These are phyloP conservation scores for Psettodes erumei DNA, from an alignment of 2,113 vertebrate species.

Conservation along the genomic window DNA sequence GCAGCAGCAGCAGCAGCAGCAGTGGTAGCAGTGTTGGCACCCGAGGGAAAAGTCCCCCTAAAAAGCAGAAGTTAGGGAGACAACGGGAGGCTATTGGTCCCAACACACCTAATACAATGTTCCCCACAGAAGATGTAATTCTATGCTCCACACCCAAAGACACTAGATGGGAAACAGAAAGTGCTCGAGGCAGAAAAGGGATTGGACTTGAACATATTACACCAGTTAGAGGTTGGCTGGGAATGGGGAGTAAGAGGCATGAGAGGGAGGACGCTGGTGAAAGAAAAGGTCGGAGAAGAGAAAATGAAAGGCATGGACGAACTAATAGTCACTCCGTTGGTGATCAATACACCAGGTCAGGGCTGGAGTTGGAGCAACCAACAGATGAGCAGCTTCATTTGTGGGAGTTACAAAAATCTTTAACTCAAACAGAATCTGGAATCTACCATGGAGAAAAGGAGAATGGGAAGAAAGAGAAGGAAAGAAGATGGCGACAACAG, in stretches of 20 bases:
- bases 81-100: conserved; percentile 34
- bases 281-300: conserved; percentile 9
- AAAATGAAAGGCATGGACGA: conserved; percentile 7
- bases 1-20: conserved; percentile 41
- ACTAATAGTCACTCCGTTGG: not conserved
- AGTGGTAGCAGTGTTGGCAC: conserved; percentile 10
- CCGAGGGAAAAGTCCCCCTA: conserved; percentile 84
- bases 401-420: not conserved
- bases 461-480: not conserved
- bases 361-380: not conserved
- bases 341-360: not conserved
- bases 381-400: conserved; percentile 2
- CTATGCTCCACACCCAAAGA: conserved; percentile 82
- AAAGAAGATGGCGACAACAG: conserved; percentile 29
- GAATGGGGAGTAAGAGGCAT: not conserved
- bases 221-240: conserved; percentile 71
- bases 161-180: conserved; percentile 40
- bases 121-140: conserved; percentile 53
- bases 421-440: conserved; percentile 39
- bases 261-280: not conserved
- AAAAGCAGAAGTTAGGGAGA: conserved; percentile 84
- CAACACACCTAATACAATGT: conserved; percentile 51
- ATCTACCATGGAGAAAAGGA: conserved; percentile 29
- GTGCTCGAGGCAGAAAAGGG: conserved; percentile 5
- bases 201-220: conserved; percentile 65